phyloP scores from a whole-genome alignment of 2,888 invertebrate genomes.

The Spodoptera picta region DNA sequence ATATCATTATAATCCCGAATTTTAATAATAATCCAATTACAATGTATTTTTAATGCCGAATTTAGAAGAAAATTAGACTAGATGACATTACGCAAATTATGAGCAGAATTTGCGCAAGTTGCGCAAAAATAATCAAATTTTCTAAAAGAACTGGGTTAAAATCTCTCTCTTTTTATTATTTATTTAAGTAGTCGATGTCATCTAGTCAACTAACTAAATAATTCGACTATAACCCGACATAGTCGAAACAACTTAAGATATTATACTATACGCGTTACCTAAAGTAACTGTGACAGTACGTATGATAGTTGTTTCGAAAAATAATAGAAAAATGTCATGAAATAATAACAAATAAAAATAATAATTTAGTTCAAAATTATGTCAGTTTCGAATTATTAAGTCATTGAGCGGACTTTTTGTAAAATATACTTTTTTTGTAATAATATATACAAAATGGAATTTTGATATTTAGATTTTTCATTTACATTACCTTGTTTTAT shows the following conservation, averaged over 20 bases:
- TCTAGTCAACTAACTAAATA: background rate
- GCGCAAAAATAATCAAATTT: too few species aligned
- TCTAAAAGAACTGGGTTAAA: too few species aligned
- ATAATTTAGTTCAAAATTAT: conserved; percentile 36
- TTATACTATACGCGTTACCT: conserved; percentile 76
- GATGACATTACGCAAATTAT: too few species aligned
- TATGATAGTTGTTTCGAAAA: conserved; percentile 68
- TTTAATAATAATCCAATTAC: conserved; percentile 20
- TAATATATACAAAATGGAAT: conserved; percentile 39
- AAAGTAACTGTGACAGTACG: conserved; percentile 76
- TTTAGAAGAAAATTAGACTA: too few species aligned
- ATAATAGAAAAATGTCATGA: conserved; percentile 40
- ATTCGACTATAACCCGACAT: conserved; percentile 5
- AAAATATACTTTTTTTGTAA: conserved; percentile 21
- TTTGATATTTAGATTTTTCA: conserved; percentile 31
- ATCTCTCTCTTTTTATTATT: too few species aligned
- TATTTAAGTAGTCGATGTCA: background rate
- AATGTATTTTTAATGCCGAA: conserved; percentile 3
- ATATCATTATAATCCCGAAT: conserved; percentile 32
- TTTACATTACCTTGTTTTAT: background rate
- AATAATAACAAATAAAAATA: conserved; percentile 26
- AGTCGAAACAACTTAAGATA: conserved; percentile 69
- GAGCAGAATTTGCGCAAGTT: too few species aligned
- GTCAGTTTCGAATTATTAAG: conserved; percentile 31
- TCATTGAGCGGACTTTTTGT: conserved; percentile 44